Evolutionary conservation across 2,888 invertebrate genomes (phyloP).

Genomic region (Nemapogon koenigi): DNA sequence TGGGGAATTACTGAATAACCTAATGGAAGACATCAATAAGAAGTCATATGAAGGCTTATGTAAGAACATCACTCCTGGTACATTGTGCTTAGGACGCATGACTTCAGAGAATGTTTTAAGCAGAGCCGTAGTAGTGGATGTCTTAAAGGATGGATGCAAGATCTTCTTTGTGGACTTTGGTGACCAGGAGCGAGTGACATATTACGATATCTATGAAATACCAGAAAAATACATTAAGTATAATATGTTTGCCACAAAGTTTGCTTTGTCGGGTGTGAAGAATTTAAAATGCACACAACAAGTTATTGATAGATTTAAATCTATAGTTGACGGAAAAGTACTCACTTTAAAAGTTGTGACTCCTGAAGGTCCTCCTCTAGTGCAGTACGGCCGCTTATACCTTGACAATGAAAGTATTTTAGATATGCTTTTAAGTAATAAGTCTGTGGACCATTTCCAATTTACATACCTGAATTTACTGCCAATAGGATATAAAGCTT

Average conservation of each 20-base stretch:
- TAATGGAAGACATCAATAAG: slow-evolving; percentile 77
- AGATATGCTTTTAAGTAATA: slow-evolving; percentile 57
- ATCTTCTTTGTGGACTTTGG: slow-evolving; percentile 85
- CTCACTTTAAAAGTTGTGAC: slow-evolving; percentile 71
- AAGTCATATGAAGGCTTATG: slow-evolving; percentile 66
- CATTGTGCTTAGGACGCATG: slow-evolving; percentile 78
- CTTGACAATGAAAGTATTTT: slow-evolving; percentile 65
- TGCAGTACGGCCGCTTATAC: slow-evolving; percentile 78
- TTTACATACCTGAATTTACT: slow-evolving; percentile 45
- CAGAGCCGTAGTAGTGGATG: slow-evolving; percentile 77
- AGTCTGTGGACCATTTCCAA: slow-evolving; percentile 30
- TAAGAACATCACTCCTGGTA: slow-evolving; percentile 76
- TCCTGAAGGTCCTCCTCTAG: slow-evolving; percentile 72
- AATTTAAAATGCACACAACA: slow-evolving; percentile 63
- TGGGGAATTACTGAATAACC: slow-evolving; percentile 65
- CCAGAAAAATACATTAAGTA: slow-evolving; percentile 75
- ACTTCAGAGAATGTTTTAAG: slow-evolving; percentile 73
- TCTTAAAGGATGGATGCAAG: slow-evolving; percentile 75
- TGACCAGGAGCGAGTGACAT: slow-evolving; percentile 74
- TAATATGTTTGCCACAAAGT: slow-evolving; percentile 78
- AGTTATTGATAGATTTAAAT: slow-evolving; percentile 75
- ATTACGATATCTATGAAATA: slow-evolving; percentile 76
- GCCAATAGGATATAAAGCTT: slow-evolving; percentile 38
- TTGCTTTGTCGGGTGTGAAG: slow-evolving; percentile 74
- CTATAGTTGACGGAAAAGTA: slow-evolving; percentile 68